Percentiles rank a stretch among this genome's conserved stretches.
Evolutionary conservation across 1,140 invertebrate species (phyloP).

Genomic region (Coptotermes formosanus): DNA sequence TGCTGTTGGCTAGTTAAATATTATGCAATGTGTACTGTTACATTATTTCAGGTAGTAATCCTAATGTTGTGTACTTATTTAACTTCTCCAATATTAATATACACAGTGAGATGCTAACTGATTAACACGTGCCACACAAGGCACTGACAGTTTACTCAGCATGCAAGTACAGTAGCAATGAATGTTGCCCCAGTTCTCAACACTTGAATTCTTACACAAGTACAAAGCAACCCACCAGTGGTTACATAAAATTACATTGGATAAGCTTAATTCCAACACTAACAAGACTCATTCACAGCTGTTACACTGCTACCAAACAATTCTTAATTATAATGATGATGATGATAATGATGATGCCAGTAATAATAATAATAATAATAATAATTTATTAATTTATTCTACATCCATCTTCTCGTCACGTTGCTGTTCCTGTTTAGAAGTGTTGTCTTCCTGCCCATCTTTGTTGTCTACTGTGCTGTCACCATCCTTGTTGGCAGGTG

Average conservation of each 20-base stretch:
- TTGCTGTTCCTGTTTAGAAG: slow-evolving; percentile 53
- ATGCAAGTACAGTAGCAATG: not conserved
- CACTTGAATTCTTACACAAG: not conserved
- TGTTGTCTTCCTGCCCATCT: slow-evolving; percentile 44
- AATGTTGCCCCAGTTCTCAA: not conserved
- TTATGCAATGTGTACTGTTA: not conserved
- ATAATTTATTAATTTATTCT: slow-evolving; percentile 40
- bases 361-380: not conserved
- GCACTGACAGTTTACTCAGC: not conserved
- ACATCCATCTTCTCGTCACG: slow-evolving; percentile 57
- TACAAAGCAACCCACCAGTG: slow-evolving; percentile 3
- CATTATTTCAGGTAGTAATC: not conserved
- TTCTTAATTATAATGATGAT: not conserved
- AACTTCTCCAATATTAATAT: not conserved
- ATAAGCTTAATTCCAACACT: not conserved
- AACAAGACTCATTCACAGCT: not conserved
- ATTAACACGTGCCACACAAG: slow-evolving; percentile 2
- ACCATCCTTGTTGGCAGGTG: slow-evolving; percentile 44
- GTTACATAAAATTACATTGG: not conserved
- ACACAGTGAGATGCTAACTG: not conserved
- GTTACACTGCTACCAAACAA: not conserved
- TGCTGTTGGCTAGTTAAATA: not conserved
- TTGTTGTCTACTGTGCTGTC: slow-evolving; percentile 41
- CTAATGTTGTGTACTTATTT: not conserved
- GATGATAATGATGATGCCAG: not conserved